Evolutionary conservation across 2,797 vertebrate genomes (phyloP).

Genomic region (Sebastes reedi): DNA sequence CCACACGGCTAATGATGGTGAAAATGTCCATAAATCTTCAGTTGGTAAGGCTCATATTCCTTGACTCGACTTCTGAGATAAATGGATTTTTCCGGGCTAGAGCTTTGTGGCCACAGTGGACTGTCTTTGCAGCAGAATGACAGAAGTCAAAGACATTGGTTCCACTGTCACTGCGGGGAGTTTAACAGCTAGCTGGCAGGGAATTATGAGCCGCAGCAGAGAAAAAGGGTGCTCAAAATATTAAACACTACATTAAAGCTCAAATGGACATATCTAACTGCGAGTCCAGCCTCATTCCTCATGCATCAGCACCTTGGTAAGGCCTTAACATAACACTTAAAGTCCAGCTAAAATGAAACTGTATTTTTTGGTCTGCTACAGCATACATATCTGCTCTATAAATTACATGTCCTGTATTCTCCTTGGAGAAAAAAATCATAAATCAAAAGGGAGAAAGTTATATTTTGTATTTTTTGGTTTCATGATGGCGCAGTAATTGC

Average conservation of each 20-base stretch:
- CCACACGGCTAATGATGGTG: constrained; percentile 35
- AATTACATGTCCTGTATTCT: background rate
- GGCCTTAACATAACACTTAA: background rate
- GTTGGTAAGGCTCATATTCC: constrained; percentile 29
- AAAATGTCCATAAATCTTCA: constrained; percentile 27
- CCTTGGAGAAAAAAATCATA: background rate
- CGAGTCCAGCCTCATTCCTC: constrained; percentile 11
- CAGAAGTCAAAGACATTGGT: constrained; percentile 54
- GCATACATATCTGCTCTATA: background rate
- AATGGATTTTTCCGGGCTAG: constrained; percentile 47
- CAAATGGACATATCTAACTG: constrained; percentile 28
- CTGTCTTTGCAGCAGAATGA: constrained; percentile 35
- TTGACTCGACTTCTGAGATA: constrained; percentile 36
- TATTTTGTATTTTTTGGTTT: background rate
- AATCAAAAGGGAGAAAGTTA: background rate
- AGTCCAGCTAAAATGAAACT: background rate
- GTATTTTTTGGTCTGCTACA: background rate
- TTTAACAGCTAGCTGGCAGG: constrained; percentile 22
- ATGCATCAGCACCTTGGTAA: constrained; percentile 28
- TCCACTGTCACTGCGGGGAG: constrained; percentile 34
- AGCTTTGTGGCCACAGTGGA: constrained; percentile 36
- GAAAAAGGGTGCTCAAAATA: constrained; percentile 33
- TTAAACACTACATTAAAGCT: constrained; percentile 51
- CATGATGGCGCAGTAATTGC: background rate
- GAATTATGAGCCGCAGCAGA: constrained; percentile 38